Base-by-base conservation (phyloP, 2,888 invertebrate species). In the Andrena trimmerana region DNA sequence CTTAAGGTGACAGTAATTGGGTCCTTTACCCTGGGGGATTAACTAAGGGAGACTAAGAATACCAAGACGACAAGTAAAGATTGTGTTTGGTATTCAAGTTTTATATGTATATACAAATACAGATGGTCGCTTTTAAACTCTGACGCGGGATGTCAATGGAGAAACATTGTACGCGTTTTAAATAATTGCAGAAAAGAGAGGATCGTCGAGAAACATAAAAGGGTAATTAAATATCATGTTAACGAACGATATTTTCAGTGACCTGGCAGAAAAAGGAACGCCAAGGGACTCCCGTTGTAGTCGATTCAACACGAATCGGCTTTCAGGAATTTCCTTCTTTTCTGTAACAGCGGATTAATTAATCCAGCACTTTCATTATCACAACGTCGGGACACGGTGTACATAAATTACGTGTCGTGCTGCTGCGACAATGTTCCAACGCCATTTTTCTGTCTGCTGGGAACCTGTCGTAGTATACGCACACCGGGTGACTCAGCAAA, bases 291-390 rank as follows among this genome's bases (percentile, higher is more conserved):
- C 52, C 52, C 74, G 77, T 69, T 74, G 73, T 69, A 81, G 73
- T 70, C 72, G 73, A 81, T 84, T 60, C 84, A 60, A 74, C 73
- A 76, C 70, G 78, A 86, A 86, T 84, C 70, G 81, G 78, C 86
- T 84, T 74, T 76, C 80, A 67, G 80, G 82, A 52, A 57, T 78
- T 33, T 65, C 50, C 50, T 48, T 80, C 79, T 68, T 82, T 74
- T 52, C 66, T 63, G 74, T 76, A 70, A 73, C 65, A 71, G 54
- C 74, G 69, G 86, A 81, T 83, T 90, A 90, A 89, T 90, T 90
- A 89, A 88, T 89, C 88, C 81, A 81, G 78, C 83, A 81, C 84
- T 86, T 84, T 88, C 84, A 89, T 88, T 89, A 90, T 88, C 85
- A 86, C 82, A 62, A 77, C 84, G 78, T 74, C 81, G 73, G 36